A percentile compares a stretch with the other conserved stretches of the same genome.
phyloP scores from a whole-genome alignment of 2,888 invertebrate species.

The Calliphora vomitoria region DNA sequence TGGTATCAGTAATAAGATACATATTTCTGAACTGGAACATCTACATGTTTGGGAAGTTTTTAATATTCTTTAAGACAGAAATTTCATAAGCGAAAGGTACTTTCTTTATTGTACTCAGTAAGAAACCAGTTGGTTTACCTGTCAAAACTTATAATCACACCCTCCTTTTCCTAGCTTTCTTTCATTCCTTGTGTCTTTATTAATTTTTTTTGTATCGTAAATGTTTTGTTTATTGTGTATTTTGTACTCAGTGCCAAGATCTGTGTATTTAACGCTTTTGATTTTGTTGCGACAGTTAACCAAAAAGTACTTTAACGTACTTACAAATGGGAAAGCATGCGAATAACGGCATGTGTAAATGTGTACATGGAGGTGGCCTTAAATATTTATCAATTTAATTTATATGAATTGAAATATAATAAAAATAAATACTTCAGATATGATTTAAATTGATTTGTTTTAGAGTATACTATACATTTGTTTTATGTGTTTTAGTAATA shows the following conservation, averaged over 20 bases:
- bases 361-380: neutral
- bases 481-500: neutral
- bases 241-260: constrained; percentile 22
- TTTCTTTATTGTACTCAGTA: no score
- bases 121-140: no score
- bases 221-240: constrained; percentile 5
- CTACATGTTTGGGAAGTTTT: no score
- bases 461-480: neutral
- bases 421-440: constrained; percentile 23
- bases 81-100: no score
- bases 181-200: neutral
- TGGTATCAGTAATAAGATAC: no score
- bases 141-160: no score
- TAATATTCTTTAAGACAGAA: no score
- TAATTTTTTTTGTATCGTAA: neutral
- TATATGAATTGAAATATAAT: constrained; percentile 2
- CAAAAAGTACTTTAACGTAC: neutral
- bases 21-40: no score
- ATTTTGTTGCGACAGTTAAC: constrained; percentile 1
- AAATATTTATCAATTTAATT: constrained; percentile 38
- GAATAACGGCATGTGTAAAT: neutral
- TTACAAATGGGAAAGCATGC: neutral
- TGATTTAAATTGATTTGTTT: constrained; percentile 8
- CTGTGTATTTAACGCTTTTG: constrained; percentile 12
- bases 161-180: no score